A percentile compares a stretch with the other conserved stretches of the same genome.
phyloP scores from a whole-genome alignment of 1,140 invertebrate genomes.

The Monomorium pharaonis region DNA sequence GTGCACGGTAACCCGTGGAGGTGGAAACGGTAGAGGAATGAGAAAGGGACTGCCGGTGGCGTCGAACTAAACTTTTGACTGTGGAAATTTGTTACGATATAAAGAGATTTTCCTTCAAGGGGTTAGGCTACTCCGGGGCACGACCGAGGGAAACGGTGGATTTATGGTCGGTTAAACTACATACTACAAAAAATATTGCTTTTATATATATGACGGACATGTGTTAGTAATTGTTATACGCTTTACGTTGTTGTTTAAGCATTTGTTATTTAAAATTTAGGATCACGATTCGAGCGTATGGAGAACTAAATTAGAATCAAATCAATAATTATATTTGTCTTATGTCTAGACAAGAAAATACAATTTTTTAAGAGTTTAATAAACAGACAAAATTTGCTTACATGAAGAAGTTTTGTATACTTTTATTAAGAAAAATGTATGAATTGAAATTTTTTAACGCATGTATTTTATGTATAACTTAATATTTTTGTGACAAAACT shows the following conservation, averaged over 20 bases:
- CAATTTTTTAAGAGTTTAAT: too few species aligned
- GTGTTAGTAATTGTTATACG: background rate
- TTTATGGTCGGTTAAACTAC: background rate
- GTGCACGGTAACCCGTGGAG: slow-evolving; percentile 8
- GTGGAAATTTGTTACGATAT: slow-evolving; percentile 41
- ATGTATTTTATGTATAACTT: background rate
- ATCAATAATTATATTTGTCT: too few species aligned
- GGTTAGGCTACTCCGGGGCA: background rate
- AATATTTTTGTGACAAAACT: background rate
- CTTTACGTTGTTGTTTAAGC: background rate
- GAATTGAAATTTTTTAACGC: too few species aligned
- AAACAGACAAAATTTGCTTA: too few species aligned
- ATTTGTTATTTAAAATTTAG: background rate
- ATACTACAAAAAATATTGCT: background rate
- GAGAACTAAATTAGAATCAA: background rate
- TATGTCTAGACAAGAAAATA: too few species aligned
- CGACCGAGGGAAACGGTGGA: background rate
- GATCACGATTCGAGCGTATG: background rate
- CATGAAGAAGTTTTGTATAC: too few species aligned
- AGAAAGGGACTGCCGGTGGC: background rate
- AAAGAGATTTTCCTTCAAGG: slow-evolving; percentile 50
- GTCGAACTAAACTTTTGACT: slow-evolving; percentile 52
- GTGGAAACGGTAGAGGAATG: background rate
- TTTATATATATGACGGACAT: background rate
- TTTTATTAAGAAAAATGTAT: too few species aligned